These are phyloP conservation scores for Patella depressa DNA, from an alignment of 2,888 invertebrate genomes.

Conservation along the genomic window DNA sequence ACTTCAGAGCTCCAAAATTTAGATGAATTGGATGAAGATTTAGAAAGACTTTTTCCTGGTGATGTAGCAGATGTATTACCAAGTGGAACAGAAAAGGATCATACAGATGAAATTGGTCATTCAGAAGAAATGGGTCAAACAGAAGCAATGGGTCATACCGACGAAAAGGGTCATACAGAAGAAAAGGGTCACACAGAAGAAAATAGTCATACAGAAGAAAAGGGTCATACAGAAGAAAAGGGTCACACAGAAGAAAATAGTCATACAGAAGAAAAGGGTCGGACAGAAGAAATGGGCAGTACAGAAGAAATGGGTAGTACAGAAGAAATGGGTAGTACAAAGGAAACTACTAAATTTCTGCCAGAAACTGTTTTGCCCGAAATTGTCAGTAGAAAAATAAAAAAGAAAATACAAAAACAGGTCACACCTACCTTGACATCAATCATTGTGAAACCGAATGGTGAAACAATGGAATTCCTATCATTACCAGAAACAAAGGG, in stretches of 20 bases:
- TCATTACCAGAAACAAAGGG: not conserved
- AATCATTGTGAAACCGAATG: not conserved
- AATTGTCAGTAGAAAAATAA: no score
- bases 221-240: not conserved
- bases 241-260: not conserved
- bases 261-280: no score
- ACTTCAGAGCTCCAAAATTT: not conserved
- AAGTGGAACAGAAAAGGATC: not conserved
- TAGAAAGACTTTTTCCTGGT: not conserved
- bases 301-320: no score
- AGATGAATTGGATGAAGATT: not conserved
- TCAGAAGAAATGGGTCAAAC: not conserved
- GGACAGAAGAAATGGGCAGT: no score
- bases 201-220: not conserved
- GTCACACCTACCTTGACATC: not conserved
- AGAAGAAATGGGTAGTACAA: no score
- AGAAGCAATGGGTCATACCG: not conserved
- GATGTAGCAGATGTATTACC: not conserved
- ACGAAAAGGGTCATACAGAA: not conserved
- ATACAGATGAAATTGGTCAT: not conserved
- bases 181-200: not conserved
- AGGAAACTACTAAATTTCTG: no score
- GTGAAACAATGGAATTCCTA: not conserved
- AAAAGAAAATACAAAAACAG: no score
- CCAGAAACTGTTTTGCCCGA: no score